Conservation (phyloP, 2,888 invertebrate genomes). For the Creontiades dilutus region DNA sequence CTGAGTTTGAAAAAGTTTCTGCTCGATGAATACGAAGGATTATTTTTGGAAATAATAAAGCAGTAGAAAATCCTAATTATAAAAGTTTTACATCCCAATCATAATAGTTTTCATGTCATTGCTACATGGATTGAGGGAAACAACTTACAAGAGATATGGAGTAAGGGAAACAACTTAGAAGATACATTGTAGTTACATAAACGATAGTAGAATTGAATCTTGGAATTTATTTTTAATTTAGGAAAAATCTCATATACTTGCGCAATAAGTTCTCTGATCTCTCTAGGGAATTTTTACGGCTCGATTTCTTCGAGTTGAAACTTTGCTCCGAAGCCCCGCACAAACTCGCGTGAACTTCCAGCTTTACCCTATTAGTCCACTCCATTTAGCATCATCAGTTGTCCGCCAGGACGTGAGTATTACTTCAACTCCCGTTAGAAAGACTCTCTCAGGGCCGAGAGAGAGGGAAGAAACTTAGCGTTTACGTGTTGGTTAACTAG, state of each 20-base stretch:
- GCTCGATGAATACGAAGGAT: too few relatives aligned
- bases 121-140: too few relatives aligned
- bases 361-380: slow-evolving; percentile 50
- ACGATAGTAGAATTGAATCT: neutral
- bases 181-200: too few relatives aligned
- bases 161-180: too few relatives aligned
- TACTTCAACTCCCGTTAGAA: slow-evolving; percentile 41
- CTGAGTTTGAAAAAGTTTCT: too few relatives aligned
- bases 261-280: neutral
- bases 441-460: neutral
- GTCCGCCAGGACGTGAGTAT: slow-evolving; percentile 45
- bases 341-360: neutral
- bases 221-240: too few relatives aligned
- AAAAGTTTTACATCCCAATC: too few relatives aligned
- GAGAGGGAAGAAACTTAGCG: neutral
- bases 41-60: too few relatives aligned
- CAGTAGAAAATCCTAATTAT: too few relatives aligned
- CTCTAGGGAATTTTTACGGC: neutral
- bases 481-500: slow-evolving; percentile 36
- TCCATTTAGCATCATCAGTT: slow-evolving; percentile 48
- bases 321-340: neutral
- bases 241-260: neutral
- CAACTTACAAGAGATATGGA: too few relatives aligned
- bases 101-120: too few relatives aligned
- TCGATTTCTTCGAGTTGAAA: slow-evolving; percentile 9